Evolutionary conservation across 2,113 vertebrate genomes (phyloP).

Genomic region (Zapornia atra): DNA sequence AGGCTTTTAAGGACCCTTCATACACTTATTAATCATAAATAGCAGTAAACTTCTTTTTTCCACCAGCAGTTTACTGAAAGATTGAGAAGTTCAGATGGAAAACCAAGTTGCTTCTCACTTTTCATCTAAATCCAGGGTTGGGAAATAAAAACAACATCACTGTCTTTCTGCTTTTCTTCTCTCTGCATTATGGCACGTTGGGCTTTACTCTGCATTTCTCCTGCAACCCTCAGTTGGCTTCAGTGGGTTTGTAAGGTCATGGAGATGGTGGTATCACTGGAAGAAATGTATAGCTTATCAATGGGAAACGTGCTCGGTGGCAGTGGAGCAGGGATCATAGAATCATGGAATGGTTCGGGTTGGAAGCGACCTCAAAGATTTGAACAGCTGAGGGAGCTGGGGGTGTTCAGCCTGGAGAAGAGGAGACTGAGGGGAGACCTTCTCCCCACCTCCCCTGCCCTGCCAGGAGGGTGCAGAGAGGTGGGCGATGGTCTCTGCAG

Average conservation of each 20-base stretch:
- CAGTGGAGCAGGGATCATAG: too few species aligned
- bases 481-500: too few species aligned
- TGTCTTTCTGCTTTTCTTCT: not conserved
- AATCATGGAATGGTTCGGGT: too few species aligned
- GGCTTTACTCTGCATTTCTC: not conserved
- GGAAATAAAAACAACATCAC: rapidly evolving
- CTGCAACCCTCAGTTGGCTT: not conserved
- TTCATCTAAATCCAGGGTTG: not conserved
- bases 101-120: not conserved
- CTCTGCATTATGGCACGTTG: not conserved
- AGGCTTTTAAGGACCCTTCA: not conserved
- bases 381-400: too few species aligned
- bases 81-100: not conserved
- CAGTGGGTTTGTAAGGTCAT: not conserved
- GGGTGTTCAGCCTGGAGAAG: too few species aligned
- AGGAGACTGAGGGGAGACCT: too few species aligned
- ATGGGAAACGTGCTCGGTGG: rapidly evolving
- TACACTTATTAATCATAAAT: not conserved
- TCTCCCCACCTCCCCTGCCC: too few species aligned
- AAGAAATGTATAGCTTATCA: not conserved
- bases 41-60: not conserved
- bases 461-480: too few species aligned
- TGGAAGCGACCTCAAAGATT: too few species aligned
- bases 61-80: not conserved
- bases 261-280: rapidly evolving